Conservation (phyloP, 30 jellyfish, hydroid and myxozoan species). For the Rhopilema esculentum region DNA sequence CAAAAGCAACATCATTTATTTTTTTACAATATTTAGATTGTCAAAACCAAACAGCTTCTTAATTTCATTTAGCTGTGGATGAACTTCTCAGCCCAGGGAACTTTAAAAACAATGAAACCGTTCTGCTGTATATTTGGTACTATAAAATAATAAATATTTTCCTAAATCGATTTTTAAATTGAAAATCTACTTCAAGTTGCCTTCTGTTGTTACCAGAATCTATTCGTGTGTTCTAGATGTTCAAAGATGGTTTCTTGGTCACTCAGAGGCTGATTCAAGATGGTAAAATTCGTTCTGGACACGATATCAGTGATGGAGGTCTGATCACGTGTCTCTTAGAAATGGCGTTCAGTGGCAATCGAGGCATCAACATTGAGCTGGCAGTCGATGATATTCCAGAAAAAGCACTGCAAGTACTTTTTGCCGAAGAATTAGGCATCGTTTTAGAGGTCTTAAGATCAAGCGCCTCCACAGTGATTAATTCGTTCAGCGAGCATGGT, state of each 20-base stretch:
- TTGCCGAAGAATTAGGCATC: constrained; percentile 89
- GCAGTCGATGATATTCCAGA: background rate
- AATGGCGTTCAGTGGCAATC: constrained; percentile 91
- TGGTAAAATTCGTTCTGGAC: constrained; percentile 73
- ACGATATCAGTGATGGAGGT: constrained; percentile 94
- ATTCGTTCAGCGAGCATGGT: constrained; percentile 8
- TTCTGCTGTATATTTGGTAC: too few species aligned
- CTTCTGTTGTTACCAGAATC: background rate
- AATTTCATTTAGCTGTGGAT: too few species aligned
- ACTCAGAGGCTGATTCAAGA: constrained; percentile 71
- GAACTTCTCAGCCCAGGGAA: too few species aligned
- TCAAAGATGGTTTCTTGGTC: constrained; percentile 62
- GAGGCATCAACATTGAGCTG: constrained; percentile 54
- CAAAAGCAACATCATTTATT: too few species aligned
- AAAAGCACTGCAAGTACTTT: constrained; percentile 16
- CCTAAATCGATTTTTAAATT: too few species aligned
- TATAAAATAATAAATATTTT: too few species aligned
- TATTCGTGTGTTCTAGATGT: constrained; percentile 46
- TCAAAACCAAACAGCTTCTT: too few species aligned
- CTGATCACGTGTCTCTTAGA: constrained; percentile 77
- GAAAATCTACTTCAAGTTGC: background rate
- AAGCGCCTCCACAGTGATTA: constrained; percentile 26
- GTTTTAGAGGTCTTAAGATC: constrained; percentile 65
- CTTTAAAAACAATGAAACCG: too few species aligned
- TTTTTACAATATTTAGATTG: too few species aligned